These are phyloP conservation scores for Onychorhynchus coronatus DNA, from an alignment of 2,113 vertebrate species.

Conservation along the genomic window DNA sequence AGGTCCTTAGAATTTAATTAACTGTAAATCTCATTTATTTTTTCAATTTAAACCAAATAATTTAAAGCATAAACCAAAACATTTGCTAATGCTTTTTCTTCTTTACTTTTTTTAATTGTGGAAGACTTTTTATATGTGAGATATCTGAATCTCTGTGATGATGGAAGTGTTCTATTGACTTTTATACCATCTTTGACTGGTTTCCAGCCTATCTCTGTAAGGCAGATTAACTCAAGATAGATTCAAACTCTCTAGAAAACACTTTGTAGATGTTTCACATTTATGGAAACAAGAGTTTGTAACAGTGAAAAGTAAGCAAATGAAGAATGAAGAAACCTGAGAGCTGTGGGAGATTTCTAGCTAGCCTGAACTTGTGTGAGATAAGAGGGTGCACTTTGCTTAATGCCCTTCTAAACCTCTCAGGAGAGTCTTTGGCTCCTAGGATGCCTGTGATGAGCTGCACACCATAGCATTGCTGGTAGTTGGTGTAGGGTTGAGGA, in stretches of 20 bases:
- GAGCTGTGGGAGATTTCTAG: background rate
- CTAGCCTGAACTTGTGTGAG: background rate
- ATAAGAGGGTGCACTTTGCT: background rate
- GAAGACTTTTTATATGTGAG: background rate
- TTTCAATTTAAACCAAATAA: background rate
- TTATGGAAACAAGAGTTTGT: background rate
- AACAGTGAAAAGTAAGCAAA: background rate
- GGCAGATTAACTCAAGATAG: background rate
- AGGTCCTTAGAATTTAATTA: conserved; percentile 23
- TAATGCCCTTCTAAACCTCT: background rate
- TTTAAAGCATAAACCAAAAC: conserved; percentile 1
- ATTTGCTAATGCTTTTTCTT: background rate
- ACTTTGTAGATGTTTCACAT: background rate
- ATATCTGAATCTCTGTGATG: background rate
- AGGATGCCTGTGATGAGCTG: background rate
- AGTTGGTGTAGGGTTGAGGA: background rate
- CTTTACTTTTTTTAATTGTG: background rate
- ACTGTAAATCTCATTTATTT: background rate
- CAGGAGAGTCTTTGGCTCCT: background rate
- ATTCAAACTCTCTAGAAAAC: background rate
- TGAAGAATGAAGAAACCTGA: background rate
- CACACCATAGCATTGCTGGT: fast-evolving
- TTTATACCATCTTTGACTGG: background rate
- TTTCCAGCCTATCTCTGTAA: background rate
- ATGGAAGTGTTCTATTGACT: background rate